A percentile compares a stretch with the other conserved stretches of the same genome.
These are phyloP conservation scores for Melanerpes formicivorus DNA, from an alignment of 2,113 vertebrate genomes.

Conservation along the genomic window DNA sequence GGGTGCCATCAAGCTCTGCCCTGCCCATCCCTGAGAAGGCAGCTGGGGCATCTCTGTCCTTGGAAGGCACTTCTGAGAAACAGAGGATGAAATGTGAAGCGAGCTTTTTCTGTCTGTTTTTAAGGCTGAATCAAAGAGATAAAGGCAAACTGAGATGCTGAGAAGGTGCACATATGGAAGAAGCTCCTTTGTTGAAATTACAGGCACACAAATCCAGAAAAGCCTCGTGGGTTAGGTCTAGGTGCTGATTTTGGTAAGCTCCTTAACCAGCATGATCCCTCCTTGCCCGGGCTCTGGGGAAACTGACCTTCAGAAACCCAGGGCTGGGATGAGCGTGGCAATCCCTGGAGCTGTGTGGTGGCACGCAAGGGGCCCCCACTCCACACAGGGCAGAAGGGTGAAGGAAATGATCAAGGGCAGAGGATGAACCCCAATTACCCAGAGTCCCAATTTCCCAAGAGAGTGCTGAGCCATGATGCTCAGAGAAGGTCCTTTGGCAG, in stretches of 20 bases:
- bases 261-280: conserved; percentile 51
- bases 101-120: neutral
- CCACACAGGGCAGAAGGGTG: neutral
- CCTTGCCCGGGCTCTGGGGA: conserved; percentile 7
- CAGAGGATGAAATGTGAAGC: neutral
- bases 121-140: conserved; percentile 14
- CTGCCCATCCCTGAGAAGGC: neutral
- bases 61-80: neutral
- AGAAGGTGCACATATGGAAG: conserved; percentile 60
- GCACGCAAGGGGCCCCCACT: fast-evolving
- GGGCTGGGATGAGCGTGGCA: neutral
- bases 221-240: conserved; percentile 4
- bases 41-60: neutral
- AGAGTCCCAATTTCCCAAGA: neutral
- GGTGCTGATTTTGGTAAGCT: conserved; percentile 51
- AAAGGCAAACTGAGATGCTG: neutral
- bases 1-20: neutral
- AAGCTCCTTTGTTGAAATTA: conserved; percentile 65
- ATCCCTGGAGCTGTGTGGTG: neutral
- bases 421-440: neutral
- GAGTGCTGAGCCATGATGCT: fast-evolving
- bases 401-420: neutral
- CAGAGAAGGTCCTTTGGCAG: neutral
- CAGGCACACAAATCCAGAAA: conserved; percentile 59
- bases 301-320: conserved; percentile 37